Evolutionary conservation across 2,113 vertebrate species (phyloP).

Genomic region (Piaya cayana): DNA sequence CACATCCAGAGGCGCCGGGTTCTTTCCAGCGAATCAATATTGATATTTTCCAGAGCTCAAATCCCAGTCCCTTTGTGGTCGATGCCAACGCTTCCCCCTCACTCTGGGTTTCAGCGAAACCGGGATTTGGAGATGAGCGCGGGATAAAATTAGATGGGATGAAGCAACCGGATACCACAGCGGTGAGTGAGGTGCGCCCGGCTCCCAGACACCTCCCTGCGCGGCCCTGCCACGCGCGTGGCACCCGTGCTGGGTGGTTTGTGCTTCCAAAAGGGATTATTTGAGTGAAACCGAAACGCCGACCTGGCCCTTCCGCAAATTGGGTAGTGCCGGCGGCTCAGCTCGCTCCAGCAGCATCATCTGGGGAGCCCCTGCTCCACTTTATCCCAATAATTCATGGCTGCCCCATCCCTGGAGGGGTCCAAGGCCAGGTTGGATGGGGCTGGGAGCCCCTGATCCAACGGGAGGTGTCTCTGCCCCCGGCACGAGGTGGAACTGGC

Average conservation of each 20-base stretch:
- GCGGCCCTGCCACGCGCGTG: accelerated
- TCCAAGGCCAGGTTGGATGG: too few relatives aligned
- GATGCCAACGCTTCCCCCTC: not conserved
- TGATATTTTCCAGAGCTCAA: not conserved
- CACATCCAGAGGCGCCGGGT: not conserved
- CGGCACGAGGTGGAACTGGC: too few relatives aligned
- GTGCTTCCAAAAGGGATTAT: not conserved
- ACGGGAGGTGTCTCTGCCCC: too few relatives aligned
- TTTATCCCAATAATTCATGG: too few relatives aligned
- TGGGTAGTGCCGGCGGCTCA: not conserved
- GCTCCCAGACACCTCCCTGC: not conserved
- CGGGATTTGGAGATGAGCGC: not conserved
- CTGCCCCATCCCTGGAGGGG: too few relatives aligned
- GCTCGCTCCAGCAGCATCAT: too few relatives aligned
- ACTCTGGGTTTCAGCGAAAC: not conserved
- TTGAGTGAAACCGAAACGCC: accelerated
- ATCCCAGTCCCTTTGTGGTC: accelerated
- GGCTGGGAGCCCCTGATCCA: too few relatives aligned
- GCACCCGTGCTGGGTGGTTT: not conserved
- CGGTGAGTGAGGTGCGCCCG: not conserved
- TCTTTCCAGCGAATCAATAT: not conserved
- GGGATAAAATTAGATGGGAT: not conserved
- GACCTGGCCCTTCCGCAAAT: not conserved
- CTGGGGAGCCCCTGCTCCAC: too few relatives aligned
- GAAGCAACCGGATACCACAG: conserved; percentile 18